phyloP scores from a whole-genome alignment of 2,797 vertebrate species.

The Tolypeutes matacus region DNA sequence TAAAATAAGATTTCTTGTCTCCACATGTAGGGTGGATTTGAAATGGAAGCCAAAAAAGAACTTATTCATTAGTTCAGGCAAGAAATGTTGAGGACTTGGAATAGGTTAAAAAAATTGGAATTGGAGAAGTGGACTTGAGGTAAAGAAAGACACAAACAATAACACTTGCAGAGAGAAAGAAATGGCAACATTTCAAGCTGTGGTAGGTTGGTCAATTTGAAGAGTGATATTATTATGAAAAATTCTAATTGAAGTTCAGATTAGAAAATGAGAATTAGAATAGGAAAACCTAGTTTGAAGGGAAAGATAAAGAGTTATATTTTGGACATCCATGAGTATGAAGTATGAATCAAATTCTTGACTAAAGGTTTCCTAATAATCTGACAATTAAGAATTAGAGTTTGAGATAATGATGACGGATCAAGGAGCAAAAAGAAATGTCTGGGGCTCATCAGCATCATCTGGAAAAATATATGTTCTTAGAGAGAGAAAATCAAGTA shows the following conservation, averaged over 20 bases:
- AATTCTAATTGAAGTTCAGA: not conserved
- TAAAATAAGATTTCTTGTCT: constrained; percentile 17
- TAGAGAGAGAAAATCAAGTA: not conserved
- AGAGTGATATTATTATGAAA: not conserved
- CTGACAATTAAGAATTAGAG: not conserved
- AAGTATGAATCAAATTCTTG: not conserved
- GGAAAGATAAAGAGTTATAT: not conserved
- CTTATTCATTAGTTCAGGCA: not conserved
- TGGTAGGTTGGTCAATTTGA: not conserved
- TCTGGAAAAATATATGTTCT: not conserved
- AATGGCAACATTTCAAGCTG: not conserved
- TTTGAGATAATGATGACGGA: not conserved
- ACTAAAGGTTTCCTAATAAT: not conserved
- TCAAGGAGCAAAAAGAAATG: not conserved
- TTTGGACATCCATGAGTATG: not conserved
- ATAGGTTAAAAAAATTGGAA: not conserved
- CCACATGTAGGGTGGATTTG: not conserved
- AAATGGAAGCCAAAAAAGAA: not conserved
- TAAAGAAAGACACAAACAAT: not conserved
- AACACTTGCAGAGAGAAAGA: not conserved
- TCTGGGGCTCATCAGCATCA: not conserved
- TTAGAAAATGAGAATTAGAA: not conserved
- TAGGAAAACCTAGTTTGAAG: not conserved
- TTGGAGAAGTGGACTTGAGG: not conserved
- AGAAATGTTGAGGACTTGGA: not conserved